Evolutionary conservation across 2,888 invertebrate genomes (phyloP).

Genomic region (Pollenia griseotomentosa): DNA sequence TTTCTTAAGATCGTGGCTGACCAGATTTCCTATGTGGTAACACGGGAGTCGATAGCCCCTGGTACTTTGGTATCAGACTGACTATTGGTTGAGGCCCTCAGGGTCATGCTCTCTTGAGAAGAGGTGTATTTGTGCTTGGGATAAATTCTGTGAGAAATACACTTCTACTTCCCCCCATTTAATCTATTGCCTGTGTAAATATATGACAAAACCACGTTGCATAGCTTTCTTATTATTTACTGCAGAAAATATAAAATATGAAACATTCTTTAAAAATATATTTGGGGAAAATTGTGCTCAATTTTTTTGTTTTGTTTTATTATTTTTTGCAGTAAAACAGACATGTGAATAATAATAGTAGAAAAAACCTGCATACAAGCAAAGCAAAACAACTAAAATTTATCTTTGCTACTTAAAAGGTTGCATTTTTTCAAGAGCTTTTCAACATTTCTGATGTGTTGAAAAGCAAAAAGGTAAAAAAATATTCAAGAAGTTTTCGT

Average conservation of each 20-base stretch:
- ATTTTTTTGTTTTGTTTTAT: not conserved
- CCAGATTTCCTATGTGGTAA: too few relatives aligned
- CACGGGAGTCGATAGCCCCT: too few relatives aligned
- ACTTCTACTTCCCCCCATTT: too few relatives aligned
- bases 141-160: too few relatives aligned
- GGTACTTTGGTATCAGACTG: too few relatives aligned
- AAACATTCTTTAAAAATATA: not conserved
- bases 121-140: too few relatives aligned
- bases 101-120: too few relatives aligned
- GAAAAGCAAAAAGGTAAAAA: slow-evolving; percentile 11
- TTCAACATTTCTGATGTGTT: slow-evolving; percentile 29
- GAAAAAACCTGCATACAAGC: not conserved
- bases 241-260: slow-evolving; percentile 19
- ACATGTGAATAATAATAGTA: not conserved
- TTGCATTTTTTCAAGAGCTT: slow-evolving; percentile 11
- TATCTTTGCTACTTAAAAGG: slow-evolving; percentile 38
- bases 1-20: too few relatives aligned
- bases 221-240: not conserved
- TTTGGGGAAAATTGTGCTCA: not conserved
- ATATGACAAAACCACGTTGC: not conserved
- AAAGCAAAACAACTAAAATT: slow-evolving; percentile 16
- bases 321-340: not conserved
- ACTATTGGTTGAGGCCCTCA: too few relatives aligned
- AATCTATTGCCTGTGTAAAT: not conserved
- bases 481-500: slow-evolving; percentile 24